Base-by-base conservation (phyloP, 2,797 vertebrate genomes). In the Myotis findleyi region DNA sequence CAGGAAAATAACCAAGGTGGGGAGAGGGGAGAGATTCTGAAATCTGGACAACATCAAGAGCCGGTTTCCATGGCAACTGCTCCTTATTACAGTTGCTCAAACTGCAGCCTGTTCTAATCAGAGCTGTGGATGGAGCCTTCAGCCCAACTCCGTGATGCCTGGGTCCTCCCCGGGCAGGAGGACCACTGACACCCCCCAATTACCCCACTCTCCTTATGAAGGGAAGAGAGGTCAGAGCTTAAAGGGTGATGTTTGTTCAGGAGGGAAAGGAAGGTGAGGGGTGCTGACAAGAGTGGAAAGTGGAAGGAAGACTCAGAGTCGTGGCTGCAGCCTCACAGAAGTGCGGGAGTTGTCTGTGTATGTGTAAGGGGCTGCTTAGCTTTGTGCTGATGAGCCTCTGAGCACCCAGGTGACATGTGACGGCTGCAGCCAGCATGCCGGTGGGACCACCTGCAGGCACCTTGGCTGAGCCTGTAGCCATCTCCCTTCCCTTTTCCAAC, bases 11-110 rank as follows among this genome's bases (percentile, higher is more conserved):
- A 94, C 64, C 16, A 11, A 97, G 84, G 89, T 91, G 83, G 72
- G 85, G 87, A 93, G 82, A 95, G 94, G 96, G 97, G 96, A 96
- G 87, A 79, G 87, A 97, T 98, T 98, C 98, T 96, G 96, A 98
- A 98, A 98, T 98, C 98, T 98, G 98, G 98, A 98, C 98, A 97
- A 97, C 97, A 98, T 98, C 97, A 98, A 98, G 98, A 98, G 97
- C 94, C 86, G 97, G 98, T 99, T 98, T 98, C 98, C 97, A 98
- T 98, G 97, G 97, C 98, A 98, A 98, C 98, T 30, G 69, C 97
- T 97, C 96, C 4, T 98, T 98, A 97, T 97, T 98, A 91, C 96
- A 89, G 97, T 98, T 98, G 98, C 97, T 98, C 97, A 95, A 93
- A 96, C 96, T 53, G 76, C 79, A 98, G 98, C 97, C 97, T 95